phyloP scores from a whole-genome alignment of 2,797 vertebrate genomes.

The Neosilurus mollespiculum region DNA sequence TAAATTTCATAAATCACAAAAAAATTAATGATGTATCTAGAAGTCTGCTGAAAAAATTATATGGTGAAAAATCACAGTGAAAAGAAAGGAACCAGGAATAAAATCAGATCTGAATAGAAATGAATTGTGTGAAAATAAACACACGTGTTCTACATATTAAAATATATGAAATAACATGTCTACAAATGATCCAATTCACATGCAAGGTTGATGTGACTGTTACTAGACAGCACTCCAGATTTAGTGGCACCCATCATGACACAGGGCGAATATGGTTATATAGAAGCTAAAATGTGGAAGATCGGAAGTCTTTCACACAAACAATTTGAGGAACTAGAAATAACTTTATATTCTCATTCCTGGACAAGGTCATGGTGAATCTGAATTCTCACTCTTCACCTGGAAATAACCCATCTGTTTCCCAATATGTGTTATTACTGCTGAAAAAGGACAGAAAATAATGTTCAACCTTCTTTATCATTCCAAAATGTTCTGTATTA shows the following conservation, averaged over 20 bases:
- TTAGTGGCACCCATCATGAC: background rate
- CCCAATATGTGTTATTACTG: background rate
- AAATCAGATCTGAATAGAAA: background rate
- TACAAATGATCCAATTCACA: too few species aligned
- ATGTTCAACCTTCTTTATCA: background rate
- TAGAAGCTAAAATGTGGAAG: background rate
- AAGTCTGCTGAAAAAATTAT: background rate
- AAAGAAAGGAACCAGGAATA: background rate
- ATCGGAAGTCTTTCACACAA: background rate
- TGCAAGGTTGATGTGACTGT: too few species aligned
- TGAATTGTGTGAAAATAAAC: background rate
- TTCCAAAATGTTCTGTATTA: slow-evolving; percentile 1
- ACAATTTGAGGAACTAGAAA: background rate
- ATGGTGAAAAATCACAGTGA: background rate
- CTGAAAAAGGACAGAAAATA: background rate
- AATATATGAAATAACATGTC: background rate
- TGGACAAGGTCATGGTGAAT: background rate
- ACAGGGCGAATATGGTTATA: background rate
- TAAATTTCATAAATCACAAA: background rate
- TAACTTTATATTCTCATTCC: background rate
- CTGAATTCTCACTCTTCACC: background rate
- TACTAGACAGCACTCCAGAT: background rate
- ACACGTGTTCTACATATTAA: background rate
- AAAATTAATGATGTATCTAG: too few species aligned
- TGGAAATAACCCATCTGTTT: background rate